A percentile compares a stretch with the other conserved stretches of the same genome.
phyloP scores from a whole-genome alignment of 2,888 invertebrate genomes.

The Melieria picta region DNA sequence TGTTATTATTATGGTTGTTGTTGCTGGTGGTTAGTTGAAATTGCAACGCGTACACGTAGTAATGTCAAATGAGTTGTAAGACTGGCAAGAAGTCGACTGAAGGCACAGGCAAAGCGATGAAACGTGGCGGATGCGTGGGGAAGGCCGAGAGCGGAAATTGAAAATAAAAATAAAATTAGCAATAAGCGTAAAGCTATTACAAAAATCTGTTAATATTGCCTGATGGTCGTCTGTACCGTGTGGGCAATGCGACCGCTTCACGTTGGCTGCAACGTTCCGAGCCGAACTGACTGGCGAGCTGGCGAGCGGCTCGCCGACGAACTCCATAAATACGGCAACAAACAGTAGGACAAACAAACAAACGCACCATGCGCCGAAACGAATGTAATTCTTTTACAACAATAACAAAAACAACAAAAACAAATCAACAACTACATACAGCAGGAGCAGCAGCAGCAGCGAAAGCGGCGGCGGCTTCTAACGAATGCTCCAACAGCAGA shows the following conservation, averaged over 20 bases:
- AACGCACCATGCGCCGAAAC: neutral
- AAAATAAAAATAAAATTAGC: neutral
- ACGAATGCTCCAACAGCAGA: neutral
- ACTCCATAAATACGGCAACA: conserved; percentile 8
- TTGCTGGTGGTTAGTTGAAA: no score
- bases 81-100: neutral
- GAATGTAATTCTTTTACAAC: neutral
- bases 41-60: no score
- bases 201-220: neutral
- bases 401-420: neutral
- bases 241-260: no score
- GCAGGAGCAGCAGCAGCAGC: no score
- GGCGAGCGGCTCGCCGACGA: conserved; percentile 16
- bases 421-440: neutral
- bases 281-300: conserved; percentile 23
- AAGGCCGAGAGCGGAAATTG: neutral
- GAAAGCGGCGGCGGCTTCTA: neutral
- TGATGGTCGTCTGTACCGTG: neutral
- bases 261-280: conserved; percentile 48
- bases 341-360: neutral
- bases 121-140: neutral
- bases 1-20: no score
- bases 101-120: neutral
- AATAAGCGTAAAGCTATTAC: neutral
- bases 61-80: no score